These are phyloP conservation scores for Microhierax caerulescens DNA, from an alignment of 2,797 vertebrate species.

Conservation along the genomic window DNA sequence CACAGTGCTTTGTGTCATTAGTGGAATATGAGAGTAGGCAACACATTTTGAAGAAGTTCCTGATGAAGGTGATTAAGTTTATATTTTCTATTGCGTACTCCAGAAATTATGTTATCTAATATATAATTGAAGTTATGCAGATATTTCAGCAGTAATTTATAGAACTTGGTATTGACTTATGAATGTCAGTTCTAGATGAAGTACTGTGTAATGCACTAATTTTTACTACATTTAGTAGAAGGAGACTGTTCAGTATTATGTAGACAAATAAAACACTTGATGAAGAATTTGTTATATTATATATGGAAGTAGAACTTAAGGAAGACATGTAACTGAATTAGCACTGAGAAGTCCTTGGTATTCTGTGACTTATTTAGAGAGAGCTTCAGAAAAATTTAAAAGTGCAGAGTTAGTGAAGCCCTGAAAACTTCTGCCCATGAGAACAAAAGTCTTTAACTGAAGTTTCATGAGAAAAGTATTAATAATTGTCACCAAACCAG, in stretches of 20 bases:
- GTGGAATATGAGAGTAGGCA: not conserved
- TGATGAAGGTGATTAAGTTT: not conserved
- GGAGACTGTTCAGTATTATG: not conserved
- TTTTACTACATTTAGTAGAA: not conserved
- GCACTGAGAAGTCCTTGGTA: not conserved
- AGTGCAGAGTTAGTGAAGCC: not conserved
- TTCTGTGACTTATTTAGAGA: conserved; percentile 1
- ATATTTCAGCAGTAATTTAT: not conserved
- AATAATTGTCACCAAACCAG: conserved; percentile 64
- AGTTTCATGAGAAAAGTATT: conserved; percentile 61
- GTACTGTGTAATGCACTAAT: not conserved
- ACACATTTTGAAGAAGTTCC: not conserved
- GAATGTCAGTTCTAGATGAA: not conserved
- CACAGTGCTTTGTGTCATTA: not conserved
- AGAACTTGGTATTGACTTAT: not conserved
- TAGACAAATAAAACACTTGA: not conserved
- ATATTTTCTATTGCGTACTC: not conserved
- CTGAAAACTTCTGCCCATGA: not conserved
- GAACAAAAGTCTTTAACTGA: not conserved
- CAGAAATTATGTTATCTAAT: conserved; percentile 27
- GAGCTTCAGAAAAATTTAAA: not conserved
- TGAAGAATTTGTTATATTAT: not conserved
- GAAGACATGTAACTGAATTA: conserved; percentile 7
- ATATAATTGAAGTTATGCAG: not conserved
- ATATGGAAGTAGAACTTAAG: conserved; percentile 1